phyloP scores from a whole-genome alignment of 2,113 vertebrate genomes.

The Eurypyga helias region DNA sequence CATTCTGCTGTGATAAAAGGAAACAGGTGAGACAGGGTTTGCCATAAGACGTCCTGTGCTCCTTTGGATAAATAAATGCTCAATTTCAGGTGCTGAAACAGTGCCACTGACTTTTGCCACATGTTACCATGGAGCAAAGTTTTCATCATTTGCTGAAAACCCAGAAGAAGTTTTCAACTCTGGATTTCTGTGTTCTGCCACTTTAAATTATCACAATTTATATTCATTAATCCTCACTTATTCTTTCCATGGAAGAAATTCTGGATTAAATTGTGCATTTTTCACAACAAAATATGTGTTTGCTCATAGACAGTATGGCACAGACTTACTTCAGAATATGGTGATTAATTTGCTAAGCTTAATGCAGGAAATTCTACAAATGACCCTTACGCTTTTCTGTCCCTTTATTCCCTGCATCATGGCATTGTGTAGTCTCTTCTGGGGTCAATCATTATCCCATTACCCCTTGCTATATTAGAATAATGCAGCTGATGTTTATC shows the following conservation, averaged over 20 bases:
- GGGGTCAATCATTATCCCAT: not conserved
- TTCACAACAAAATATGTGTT: not conserved
- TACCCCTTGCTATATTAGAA: not conserved
- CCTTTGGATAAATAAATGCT: not conserved
- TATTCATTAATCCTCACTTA: not conserved
- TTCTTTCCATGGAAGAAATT: not conserved
- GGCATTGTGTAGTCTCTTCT: not conserved
- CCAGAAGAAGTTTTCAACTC: not conserved
- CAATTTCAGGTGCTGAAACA: not conserved
- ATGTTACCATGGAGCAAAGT: not conserved
- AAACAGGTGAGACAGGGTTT: not conserved
- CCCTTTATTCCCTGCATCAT: not conserved
- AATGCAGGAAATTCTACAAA: not conserved
- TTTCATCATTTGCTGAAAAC: not conserved
- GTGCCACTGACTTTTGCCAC: not conserved
- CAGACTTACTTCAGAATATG: not conserved
- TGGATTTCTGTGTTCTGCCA: not conserved
- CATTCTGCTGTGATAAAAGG: not conserved
- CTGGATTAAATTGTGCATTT: not conserved
- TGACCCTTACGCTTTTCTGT: rapidly evolving
- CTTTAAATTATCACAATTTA: not conserved
- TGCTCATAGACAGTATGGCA: not conserved
- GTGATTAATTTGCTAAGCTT: not conserved
- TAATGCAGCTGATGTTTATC: not conserved
- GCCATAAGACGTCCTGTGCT: not conserved